phyloP scores from a whole-genome alignment of 2,888 invertebrate species.

The Apotomis capreana region DNA sequence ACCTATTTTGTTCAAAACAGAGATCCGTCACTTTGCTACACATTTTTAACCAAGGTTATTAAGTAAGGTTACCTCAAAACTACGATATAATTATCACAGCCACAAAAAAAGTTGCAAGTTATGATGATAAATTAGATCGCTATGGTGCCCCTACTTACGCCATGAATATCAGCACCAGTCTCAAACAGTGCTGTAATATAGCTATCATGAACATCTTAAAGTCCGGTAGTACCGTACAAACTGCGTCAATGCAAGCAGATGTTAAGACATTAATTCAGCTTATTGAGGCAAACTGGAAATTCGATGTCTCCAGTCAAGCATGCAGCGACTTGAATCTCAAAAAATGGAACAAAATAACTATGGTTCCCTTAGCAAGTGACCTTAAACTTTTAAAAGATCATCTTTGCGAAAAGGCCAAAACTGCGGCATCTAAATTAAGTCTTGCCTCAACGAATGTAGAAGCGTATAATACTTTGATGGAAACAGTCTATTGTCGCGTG shows the following conservation, averaged over 20 bases:
- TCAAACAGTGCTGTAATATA: conserved; percentile 38
- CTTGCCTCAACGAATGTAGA: too few relatives aligned
- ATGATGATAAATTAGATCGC: not conserved
- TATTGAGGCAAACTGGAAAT: conserved; percentile 35
- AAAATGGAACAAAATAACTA: conserved; percentile 43
- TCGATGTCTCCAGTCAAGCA: conserved; percentile 42
- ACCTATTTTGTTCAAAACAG: too few relatives aligned
- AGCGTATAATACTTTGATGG: not conserved
- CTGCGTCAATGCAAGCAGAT: conserved; percentile 36
- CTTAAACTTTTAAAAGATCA: conserved; percentile 45
- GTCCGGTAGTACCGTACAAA: too few relatives aligned
- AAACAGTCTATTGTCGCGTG: conserved; percentile 11
- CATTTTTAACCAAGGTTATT: too few relatives aligned
- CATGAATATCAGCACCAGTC: too few relatives aligned
- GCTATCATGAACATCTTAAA: conserved; percentile 26
- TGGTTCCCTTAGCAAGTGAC: conserved; percentile 44
- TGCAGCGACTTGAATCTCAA: conserved; percentile 42
- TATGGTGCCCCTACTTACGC: too few relatives aligned
- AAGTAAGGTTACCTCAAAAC: too few relatives aligned
- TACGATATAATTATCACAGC: conserved; percentile 39
- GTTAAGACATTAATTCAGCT: conserved; percentile 36
- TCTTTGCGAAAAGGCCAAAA: conserved; percentile 36
- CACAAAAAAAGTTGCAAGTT: conserved; percentile 36
- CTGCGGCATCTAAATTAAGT: conserved; percentile 20
- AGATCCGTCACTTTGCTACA: too few relatives aligned